A percentile compares a stretch with the other conserved stretches of the same genome.
phyloP scores from a whole-genome alignment of 2,113 vertebrate species.

The Myrmecobius fasciatus region DNA sequence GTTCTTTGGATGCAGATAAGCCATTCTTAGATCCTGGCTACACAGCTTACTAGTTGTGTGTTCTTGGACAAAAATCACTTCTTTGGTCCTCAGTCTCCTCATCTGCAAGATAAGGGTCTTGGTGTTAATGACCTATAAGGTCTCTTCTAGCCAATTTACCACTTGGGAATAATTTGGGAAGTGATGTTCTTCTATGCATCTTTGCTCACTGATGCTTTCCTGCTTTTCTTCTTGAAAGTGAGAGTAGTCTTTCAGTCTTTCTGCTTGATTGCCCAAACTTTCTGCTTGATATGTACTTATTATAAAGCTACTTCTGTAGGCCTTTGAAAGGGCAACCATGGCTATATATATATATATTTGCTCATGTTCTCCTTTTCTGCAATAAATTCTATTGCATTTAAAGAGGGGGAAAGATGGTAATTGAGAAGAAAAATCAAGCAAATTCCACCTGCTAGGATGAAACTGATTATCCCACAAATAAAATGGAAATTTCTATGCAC shows the following conservation, averaged over 20 bases:
- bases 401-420: not conserved
- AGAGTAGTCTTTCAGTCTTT: slow-evolving; percentile 9
- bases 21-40: not conserved
- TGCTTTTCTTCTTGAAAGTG: slow-evolving; percentile 9
- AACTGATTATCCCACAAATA: not conserved
- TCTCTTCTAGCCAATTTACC: not conserved
- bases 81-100: not conserved
- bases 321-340: not conserved
- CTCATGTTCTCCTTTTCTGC: not conserved
- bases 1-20: not conserved
- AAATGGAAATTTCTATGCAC: not conserved
- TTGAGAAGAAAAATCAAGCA: not conserved
- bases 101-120: not conserved
- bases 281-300: not conserved
- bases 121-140: not conserved
- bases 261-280: slow-evolving; percentile 13
- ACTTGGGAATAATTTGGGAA: slow-evolving; percentile 7
- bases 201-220: not conserved
- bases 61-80: not conserved
- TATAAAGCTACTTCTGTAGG: not conserved
- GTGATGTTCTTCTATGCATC: not conserved
- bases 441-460: not conserved
- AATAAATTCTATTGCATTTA: not conserved
- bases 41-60: not conserved
- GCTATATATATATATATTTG: not conserved